Evolutionary conservation across 1,140 invertebrate genomes (phyloP), one percentile per base, ranked within the genome.

Genomic region (Bombus sibiricus): DNA sequence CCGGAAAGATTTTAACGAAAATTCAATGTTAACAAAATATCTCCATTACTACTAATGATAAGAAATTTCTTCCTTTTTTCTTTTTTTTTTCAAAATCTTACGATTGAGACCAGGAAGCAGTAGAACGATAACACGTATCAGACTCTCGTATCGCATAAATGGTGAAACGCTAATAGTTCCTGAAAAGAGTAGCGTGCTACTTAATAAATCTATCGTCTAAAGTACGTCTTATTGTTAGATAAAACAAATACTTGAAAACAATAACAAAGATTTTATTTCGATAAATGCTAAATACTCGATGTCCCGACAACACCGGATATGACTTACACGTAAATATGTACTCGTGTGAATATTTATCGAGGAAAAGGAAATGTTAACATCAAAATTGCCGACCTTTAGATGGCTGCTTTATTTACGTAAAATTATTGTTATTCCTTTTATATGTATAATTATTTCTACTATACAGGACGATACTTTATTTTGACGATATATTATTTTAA

Each of bases 261-360:
- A 1, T 62, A n/a, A 13, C 28, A 62, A 62, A 1, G 10, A 28
- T n/a, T 34, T 43, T 41, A 73, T 57, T 57, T 39, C 53, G n/a
- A 72, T 72, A 28, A n/a, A n/a, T 25, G 57, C 41, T 13, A 12
- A 62, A 41, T 59, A 81, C 18, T 59, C n/a, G 9, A 10, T 34
- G 10, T 37, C 2, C n/a, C 79, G 68, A 47, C 25, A 62, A 28
- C 28, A 0, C 59, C 59, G 59, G 59, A 62, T 62, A 25, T 62
- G 28, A 62, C 28, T 62, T 62, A 62, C 10, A 34, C 72, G 10
- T 71, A 53, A 81, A 15, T 43, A 34, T 59, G 37, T 62, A 73
- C 18, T 47, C 47, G 53, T 3, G 37, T 83, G 64, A 77, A 83
- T 77, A 83, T 83, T 76, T 77, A 83, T 83, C 64, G 25, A 78